Percentiles rank a stretch among this genome's conserved stretches.
These are phyloP conservation scores for Silurus glanis DNA, from an alignment of 2,113 vertebrate genomes.

Conservation along the genomic window DNA sequence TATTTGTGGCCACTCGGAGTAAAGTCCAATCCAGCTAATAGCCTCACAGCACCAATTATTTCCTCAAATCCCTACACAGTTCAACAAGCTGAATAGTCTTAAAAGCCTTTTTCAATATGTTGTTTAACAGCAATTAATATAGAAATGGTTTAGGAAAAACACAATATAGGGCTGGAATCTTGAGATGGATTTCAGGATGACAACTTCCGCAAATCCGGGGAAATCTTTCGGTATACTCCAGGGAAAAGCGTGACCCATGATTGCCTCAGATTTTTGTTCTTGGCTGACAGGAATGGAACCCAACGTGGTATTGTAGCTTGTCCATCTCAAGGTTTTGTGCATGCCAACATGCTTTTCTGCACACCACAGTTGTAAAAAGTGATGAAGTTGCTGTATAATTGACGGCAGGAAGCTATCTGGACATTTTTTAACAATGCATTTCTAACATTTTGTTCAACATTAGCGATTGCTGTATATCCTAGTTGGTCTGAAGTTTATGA, in stretches of 20 bases:
- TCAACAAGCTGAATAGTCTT: background rate
- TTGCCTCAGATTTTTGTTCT: too few species aligned
- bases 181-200: background rate
- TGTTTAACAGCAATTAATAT: background rate
- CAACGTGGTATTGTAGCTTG: too few species aligned
- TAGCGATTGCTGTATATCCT: too few species aligned
- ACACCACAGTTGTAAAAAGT: too few species aligned
- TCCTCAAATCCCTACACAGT: background rate
- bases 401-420: too few species aligned
- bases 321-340: too few species aligned
- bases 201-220: background rate
- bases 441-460: too few species aligned
- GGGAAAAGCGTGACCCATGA: background rate
- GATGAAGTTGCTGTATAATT: too few species aligned
- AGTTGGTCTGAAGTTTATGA: too few species aligned
- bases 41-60: background rate
- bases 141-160: background rate
- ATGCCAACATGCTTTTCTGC: too few species aligned
- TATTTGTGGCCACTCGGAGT: conserved; percentile 11
- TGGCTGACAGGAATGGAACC: too few species aligned
- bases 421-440: too few species aligned
- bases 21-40: background rate
- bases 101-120: background rate
- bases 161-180: background rate
- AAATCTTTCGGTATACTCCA: background rate